Base-by-base conservation (phyloP, 1,140 invertebrate genomes). In the Meteorus sp. region DNA sequence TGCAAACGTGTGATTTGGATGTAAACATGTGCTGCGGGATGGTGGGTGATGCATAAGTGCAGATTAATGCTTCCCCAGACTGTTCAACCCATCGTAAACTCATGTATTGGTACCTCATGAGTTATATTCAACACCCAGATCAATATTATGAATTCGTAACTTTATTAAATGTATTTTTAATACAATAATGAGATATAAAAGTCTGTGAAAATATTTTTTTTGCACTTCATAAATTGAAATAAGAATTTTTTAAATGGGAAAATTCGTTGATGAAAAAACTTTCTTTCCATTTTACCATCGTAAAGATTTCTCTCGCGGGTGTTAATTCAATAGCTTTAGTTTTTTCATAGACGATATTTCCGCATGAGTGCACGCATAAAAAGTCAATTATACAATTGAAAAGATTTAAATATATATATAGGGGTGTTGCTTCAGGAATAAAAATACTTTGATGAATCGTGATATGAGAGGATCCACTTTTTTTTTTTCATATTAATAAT, bases 1-100 rank as follows among this genome's bases (percentile, higher is more conserved):
- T n/a, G 27, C 20, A n/a, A 20, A 44, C 27, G 13, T 20, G 54
- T 56, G 44, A 56, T 56, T 56, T 56, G 29, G 29, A 56, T 56
- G 27, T 56, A 47, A 47, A 56, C 43, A 45, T 31, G 37, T 47
- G 44, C 11, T 47, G 19, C n/a, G 41, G 31, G 9, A 33, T 15
- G 27, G 9, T 13, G 45, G 35, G 15, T n/a, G 23, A 2, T 48
- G 53, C 41, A 29, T 47, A 56, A 47, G 54, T 19, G 27, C 27
- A 56, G 54, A 56, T 47, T 56, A 31, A 56, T 56, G 54, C 33
- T 47, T 31, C 47, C 29, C 29, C 43, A 35, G 15, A 33, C 23
- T 33, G 29, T 48, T 44, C 19, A 29, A 29, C 41, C 22, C n/a
- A 20, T 48, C 22, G 2, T 44, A 31, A 56, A 44, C 23, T 44